Percentiles rank a stretch among this genome's conserved stretches.
phyloP scores from a whole-genome alignment of 2,888 invertebrate genomes.

The Ophion obscuratus region DNA sequence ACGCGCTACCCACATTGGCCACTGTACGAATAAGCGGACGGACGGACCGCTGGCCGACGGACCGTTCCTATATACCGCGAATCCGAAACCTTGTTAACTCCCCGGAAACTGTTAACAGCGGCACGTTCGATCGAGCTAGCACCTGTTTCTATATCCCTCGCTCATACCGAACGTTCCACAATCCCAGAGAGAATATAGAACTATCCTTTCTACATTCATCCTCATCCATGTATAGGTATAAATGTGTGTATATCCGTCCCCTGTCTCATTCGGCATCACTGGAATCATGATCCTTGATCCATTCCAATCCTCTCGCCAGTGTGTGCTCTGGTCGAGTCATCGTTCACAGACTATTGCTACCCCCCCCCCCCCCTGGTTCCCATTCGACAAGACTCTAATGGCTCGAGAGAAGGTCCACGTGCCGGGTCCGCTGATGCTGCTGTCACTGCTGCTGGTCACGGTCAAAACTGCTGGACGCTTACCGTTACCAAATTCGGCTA shows the following conservation, averaged over 20 bases:
- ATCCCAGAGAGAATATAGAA: conserved; percentile 44
- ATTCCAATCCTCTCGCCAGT: conserved; percentile 38
- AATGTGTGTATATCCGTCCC: conserved; percentile 6
- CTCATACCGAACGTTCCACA: conserved; percentile 57
- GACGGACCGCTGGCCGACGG: conserved; percentile 30
- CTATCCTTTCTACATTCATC: conserved; percentile 1
- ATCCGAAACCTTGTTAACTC: conserved; percentile 82
- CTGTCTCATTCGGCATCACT: conserved; percentile 35
- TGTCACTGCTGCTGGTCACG: conserved; percentile 24
- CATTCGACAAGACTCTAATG: conserved; percentile 30
- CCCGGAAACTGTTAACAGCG: conserved; percentile 82
- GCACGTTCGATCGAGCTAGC: conserved; percentile 74
- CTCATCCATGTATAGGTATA: background rate
- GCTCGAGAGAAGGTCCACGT: conserved; percentile 37
- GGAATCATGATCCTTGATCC: conserved; percentile 60
- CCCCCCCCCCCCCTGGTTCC: background rate
- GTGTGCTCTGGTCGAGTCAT: conserved; percentile 43
- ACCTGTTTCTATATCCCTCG: conserved; percentile 56
- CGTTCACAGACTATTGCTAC: conserved; percentile 49
- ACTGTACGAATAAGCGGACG: conserved; percentile 38
- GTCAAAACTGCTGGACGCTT: conserved; percentile 23
- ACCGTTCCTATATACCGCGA: conserved; percentile 65
- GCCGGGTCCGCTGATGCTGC: background rate
- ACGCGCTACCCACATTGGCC: conserved; percentile 69
- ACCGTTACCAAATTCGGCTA: conserved; percentile 21